Percentiles rank a stretch among this genome's conserved stretches.
Conservation (phyloP, 2,797 vertebrate genomes). For the Premnoplex brunnescens region DNA sequence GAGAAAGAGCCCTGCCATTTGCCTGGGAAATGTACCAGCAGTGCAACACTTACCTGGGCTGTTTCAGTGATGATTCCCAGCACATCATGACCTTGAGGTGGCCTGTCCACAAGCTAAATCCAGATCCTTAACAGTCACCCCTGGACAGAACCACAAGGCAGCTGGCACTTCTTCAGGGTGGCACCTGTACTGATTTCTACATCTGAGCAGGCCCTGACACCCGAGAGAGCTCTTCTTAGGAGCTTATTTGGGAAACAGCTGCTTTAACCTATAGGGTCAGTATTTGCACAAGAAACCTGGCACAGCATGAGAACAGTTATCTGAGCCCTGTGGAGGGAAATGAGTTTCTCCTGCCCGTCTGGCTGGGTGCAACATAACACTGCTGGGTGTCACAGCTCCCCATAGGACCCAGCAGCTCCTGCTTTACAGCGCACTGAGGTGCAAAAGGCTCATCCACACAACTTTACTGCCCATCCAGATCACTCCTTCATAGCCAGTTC, state of each 20-base stretch:
- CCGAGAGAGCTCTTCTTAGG: not conserved
- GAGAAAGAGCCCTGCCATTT: not conserved
- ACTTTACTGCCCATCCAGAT: not conserved
- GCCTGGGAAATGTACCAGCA: not conserved
- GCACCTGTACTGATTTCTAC: not conserved
- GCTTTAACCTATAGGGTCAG: not conserved
- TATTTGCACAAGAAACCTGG: not conserved
- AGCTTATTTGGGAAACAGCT: not conserved
- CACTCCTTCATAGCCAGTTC: not conserved
- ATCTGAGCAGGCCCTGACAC: not conserved
- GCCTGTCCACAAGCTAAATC: not conserved
- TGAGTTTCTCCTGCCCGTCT: not conserved
- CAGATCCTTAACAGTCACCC: not conserved
- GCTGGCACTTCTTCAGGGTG: not conserved
- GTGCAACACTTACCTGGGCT: not conserved
- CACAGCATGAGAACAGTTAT: not conserved
- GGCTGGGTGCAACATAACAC: rapidly evolving
- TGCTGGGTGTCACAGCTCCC: not conserved
- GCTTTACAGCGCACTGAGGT: not conserved
- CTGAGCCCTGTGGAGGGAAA: not conserved
- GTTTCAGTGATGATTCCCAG: not conserved
- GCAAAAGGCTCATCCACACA: not conserved
- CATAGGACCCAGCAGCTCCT: not conserved
- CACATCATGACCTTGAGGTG: not conserved
- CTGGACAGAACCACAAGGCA: not conserved